Conservation (phyloP, 2,797 vertebrate species). For the Esox masquinongy region DNA sequence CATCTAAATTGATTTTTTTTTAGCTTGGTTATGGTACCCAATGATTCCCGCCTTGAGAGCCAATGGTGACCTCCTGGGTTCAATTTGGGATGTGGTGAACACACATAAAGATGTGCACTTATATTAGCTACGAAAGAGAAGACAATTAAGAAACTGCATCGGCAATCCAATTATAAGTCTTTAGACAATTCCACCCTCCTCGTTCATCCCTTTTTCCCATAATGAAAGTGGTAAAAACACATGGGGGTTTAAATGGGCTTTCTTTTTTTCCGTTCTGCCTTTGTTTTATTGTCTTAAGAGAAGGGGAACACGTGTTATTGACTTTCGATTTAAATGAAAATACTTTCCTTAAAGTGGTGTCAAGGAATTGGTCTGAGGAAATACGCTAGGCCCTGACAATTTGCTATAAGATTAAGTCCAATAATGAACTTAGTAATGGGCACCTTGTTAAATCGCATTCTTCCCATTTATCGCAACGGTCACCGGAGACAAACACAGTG, state of each 20-base stretch:
- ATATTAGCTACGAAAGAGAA: conserved; percentile 73
- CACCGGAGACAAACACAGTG: conserved; percentile 53
- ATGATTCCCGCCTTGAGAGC: conserved; percentile 77
- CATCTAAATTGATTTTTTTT: conserved; percentile 83
- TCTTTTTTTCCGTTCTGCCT: conserved; percentile 61
- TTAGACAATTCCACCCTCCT: conserved; percentile 72
- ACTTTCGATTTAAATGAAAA: conserved; percentile 62
- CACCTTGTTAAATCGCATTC: conserved; percentile 63
- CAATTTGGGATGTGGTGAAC: conserved; percentile 76
- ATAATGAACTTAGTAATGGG: conserved; percentile 55
- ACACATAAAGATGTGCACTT: conserved; percentile 75
- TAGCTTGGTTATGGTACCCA: conserved; percentile 74
- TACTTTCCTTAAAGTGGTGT: conserved; percentile 36
- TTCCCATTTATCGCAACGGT: conserved; percentile 57
- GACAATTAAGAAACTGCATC: conserved; percentile 81
- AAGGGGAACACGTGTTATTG: conserved; percentile 58
- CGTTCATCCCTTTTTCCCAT: conserved; percentile 47
- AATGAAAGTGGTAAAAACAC: conserved; percentile 78
- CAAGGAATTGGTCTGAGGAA: conserved; percentile 32
- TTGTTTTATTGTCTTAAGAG: conserved; percentile 54
- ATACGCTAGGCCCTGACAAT: conserved; percentile 16
- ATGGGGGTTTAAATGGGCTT: conserved; percentile 73
- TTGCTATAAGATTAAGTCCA: conserved; percentile 61
- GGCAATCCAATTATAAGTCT: conserved; percentile 86
- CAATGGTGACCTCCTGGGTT: conserved; percentile 80